phyloP scores from a whole-genome alignment of 2,888 invertebrate species.

The Aporophyla lueneburgensis region DNA sequence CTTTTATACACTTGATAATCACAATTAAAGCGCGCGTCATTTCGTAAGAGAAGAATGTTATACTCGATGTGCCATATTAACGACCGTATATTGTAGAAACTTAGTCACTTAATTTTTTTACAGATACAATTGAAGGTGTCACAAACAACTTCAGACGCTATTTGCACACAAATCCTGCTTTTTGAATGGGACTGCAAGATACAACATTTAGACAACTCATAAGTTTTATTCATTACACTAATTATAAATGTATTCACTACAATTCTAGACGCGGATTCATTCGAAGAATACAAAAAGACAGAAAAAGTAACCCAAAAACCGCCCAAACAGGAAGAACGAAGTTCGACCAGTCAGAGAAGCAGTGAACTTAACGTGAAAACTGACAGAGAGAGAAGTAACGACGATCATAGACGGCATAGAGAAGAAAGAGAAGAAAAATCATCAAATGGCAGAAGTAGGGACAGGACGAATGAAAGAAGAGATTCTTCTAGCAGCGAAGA shows the following conservation, averaged over 20 bases:
- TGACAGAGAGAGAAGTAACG: constrained; percentile 49
- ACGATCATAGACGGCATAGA: constrained; percentile 63
- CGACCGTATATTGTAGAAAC: constrained; percentile 10
- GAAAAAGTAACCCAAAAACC: constrained; percentile 77
- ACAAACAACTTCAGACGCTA: constrained; percentile 71
- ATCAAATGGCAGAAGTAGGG: constrained; percentile 73
- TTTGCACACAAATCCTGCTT: constrained; percentile 68
- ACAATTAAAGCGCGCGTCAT: not conserved
- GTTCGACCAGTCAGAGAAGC: constrained; percentile 72
- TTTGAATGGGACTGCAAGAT: constrained; percentile 71
- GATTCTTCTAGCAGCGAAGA: constrained; percentile 75
- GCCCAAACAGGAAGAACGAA: constrained; percentile 74
- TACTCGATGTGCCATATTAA: not conserved
- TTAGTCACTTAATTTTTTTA: constrained; percentile 66
- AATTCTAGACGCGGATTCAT: constrained; percentile 92
- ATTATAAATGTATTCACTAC: constrained; percentile 32
- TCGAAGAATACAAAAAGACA: constrained; percentile 92
- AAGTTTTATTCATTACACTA: constrained; percentile 34
- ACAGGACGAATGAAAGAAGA: constrained; percentile 63
- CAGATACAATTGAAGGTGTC: constrained; percentile 77
- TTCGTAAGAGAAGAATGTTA: not conserved
- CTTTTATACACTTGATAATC: not conserved
- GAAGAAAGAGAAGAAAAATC: constrained; percentile 71
- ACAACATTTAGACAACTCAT: constrained; percentile 69
- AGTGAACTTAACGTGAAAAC: constrained; percentile 64